These are phyloP conservation scores for Chamaetylas fuelleborni DNA, from an alignment of 2,113 vertebrate genomes.

Conservation along the genomic window DNA sequence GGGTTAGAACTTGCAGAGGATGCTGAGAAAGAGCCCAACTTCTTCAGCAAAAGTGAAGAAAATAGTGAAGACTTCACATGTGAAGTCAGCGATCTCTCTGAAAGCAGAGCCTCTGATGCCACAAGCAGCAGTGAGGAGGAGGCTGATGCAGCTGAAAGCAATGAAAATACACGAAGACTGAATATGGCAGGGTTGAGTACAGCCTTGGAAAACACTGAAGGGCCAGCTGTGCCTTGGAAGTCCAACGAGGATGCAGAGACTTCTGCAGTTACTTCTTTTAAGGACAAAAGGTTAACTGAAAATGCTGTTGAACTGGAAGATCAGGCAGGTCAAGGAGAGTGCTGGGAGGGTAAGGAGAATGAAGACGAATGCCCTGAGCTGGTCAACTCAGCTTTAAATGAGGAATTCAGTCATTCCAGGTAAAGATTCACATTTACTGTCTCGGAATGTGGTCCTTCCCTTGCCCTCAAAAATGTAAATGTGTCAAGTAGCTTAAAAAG, in stretches of 20 bases:
- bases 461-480: background rate
- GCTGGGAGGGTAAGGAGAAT: background rate
- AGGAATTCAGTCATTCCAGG: constrained; percentile 77
- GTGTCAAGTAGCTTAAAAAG: background rate
- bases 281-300: background rate
- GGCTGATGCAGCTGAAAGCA: background rate
- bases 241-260: background rate
- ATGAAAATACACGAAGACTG: background rate
- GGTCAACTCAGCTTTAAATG: constrained; percentile 70
- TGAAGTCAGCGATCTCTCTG: background rate
- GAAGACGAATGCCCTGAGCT: constrained; percentile 79
- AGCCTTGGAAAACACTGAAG: constrained; percentile 77
- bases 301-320: background rate
- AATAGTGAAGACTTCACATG: background rate
- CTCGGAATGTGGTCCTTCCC: background rate
- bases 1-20: constrained; percentile 23
- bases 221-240: constrained; percentile 39
- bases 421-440: constrained; percentile 24
- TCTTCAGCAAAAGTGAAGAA: background rate
- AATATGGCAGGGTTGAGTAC: constrained; percentile 75
- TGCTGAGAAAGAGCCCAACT: background rate
- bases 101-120: background rate
- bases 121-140: background rate
- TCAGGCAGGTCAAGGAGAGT: background rate
- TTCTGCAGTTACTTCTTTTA: background rate